Conservation (phyloP, 2,888 invertebrate genomes). For the Siphlonurus alternatus region DNA sequence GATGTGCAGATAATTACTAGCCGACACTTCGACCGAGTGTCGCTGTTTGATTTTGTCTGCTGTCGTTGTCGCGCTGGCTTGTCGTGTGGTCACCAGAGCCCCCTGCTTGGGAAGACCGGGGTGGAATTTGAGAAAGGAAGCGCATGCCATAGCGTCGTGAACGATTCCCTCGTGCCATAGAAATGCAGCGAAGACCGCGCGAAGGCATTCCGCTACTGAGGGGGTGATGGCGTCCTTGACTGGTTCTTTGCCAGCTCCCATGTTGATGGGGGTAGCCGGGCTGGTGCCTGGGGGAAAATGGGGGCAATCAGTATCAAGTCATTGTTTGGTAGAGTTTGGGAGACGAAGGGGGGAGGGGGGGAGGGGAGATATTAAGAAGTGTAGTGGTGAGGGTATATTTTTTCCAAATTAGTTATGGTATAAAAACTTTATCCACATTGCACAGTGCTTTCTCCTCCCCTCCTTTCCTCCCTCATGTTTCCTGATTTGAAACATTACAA, state of each 20-base stretch:
- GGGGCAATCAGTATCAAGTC: not conserved
- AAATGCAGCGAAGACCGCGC: constrained; percentile 92
- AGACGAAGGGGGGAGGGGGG: too few relatives aligned
- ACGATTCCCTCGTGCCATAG: constrained; percentile 96
- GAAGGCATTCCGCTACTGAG: constrained; percentile 74
- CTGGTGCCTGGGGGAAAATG: not conserved
- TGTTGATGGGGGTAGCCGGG: not conserved
- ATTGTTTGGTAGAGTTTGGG: not conserved
- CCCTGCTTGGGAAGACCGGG: constrained; percentile 68
- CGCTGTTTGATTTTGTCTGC: constrained; percentile 53
- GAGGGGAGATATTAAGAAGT: too few relatives aligned
- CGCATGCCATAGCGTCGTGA: constrained; percentile 95
- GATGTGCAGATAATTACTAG: constrained; percentile 54
- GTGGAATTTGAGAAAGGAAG: constrained; percentile 89
- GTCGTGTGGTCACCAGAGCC: constrained; percentile 54
- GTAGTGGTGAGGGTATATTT: too few relatives aligned
- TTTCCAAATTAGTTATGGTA: too few relatives aligned
- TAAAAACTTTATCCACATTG: too few relatives aligned
- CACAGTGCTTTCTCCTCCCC: too few relatives aligned
- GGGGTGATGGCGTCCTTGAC: constrained; percentile 78
- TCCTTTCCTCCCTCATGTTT: too few relatives aligned
- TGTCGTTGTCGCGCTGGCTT: constrained; percentile 26
- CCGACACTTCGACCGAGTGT: constrained; percentile 75
- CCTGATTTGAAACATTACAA: too few relatives aligned
- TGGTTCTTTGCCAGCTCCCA: constrained; percentile 29